These are phyloP conservation scores for Nasonia oneida DNA, from an alignment of 2,888 invertebrate species.

Conservation along the genomic window DNA sequence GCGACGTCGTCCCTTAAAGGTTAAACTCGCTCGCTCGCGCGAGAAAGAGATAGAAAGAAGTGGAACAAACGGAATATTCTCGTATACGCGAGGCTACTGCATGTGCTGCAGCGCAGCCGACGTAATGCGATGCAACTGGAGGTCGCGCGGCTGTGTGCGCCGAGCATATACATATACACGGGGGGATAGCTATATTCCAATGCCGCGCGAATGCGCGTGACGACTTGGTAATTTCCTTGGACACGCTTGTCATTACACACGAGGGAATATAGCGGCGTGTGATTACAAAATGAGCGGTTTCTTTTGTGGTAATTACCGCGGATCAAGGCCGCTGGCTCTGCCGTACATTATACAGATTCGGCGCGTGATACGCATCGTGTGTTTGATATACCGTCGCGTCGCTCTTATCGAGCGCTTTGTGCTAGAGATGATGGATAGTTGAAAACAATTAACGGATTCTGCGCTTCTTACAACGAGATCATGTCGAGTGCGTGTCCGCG, in stretches of 20 bases:
- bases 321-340: conserved; percentile 71
- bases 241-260: conserved; percentile 71
- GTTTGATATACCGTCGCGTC: neutral
- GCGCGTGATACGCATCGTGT: conserved; percentile 58
- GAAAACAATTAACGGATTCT: neutral
- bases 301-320: conserved; percentile 76
- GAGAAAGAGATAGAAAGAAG: neutral
- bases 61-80: conserved; percentile 56
- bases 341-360: conserved; percentile 68
- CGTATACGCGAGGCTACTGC: conserved; percentile 23
- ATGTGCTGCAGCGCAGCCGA: neutral
- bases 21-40: neutral
- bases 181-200: conserved; percentile 15
- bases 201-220: conserved; percentile 62
- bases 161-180: neutral
- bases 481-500: too few relatives aligned
- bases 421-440: too few relatives aligned
- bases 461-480: neutral
- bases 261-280: conserved; percentile 70
- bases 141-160: conserved; percentile 11
- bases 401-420: neutral
- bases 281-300: conserved; percentile 78
- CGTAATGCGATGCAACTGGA: conserved; percentile 25
- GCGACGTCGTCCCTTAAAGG: conserved; percentile 44
- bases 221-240: conserved; percentile 72